Percentiles rank a stretch among this genome's conserved stretches.
Evolutionary conservation across 2,113 vertebrate genomes (phyloP).

Genomic region (Lonchura striata): DNA sequence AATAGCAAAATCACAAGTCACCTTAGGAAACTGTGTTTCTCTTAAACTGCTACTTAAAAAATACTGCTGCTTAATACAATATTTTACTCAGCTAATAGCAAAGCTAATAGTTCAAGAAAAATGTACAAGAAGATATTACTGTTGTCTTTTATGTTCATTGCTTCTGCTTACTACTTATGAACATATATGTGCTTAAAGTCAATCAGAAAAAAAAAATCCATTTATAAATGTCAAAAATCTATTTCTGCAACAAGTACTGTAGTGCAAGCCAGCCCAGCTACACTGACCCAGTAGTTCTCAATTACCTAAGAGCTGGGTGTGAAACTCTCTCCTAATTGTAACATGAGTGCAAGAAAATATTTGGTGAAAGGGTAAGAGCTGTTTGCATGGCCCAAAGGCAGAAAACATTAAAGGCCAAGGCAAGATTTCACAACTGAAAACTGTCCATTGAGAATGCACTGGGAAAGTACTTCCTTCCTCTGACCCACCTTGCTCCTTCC

Average conservation of each 20-base stretch:
- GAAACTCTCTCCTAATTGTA: not conserved
- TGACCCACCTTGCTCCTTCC: not conserved
- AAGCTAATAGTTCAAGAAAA: not conserved
- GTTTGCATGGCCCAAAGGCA: not conserved
- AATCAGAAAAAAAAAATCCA: not conserved
- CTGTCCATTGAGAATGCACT: not conserved
- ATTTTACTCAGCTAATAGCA: not conserved
- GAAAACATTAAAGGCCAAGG: not conserved
- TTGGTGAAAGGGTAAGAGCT: not conserved
- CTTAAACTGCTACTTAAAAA: not conserved
- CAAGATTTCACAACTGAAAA: not conserved
- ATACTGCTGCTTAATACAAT: not conserved
- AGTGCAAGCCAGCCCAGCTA: not conserved
- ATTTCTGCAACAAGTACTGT: not conserved
- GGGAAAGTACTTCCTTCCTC: not conserved
- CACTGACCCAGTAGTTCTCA: not conserved
- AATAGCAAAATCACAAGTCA: not conserved
- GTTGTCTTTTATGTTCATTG: not conserved
- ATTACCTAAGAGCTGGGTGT: not conserved
- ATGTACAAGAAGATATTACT: not conserved
- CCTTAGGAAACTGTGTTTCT: not conserved
- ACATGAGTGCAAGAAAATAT: not conserved
- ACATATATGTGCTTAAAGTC: not conserved
- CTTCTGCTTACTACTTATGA: not conserved
- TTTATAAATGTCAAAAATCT: not conserved